These are phyloP conservation scores for Drosophila kohkoa DNA, from an alignment of 1,140 invertebrate species.

Conservation along the genomic window DNA sequence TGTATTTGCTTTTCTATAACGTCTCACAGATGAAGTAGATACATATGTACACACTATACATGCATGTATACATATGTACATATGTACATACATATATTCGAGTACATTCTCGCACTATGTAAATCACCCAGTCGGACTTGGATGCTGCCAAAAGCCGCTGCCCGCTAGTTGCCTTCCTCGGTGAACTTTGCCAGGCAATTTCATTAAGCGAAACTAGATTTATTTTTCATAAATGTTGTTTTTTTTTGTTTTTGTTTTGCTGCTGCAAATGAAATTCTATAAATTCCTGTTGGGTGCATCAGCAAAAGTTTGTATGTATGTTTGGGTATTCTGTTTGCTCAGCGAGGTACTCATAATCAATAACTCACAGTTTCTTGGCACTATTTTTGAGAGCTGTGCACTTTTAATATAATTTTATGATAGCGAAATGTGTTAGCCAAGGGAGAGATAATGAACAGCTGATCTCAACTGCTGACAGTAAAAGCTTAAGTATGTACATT, in stretches of 20 bases:
- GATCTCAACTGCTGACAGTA: neutral
- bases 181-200: neutral
- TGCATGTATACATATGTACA: neutral
- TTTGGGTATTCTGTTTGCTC: neutral
- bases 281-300: constrained; percentile 2
- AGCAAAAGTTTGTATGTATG: neutral
- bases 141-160: neutral
- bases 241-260: neutral
- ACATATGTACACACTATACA: too few relatives aligned
- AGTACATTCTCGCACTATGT: neutral
- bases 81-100: constrained; percentile 12
- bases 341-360: constrained; percentile 56
- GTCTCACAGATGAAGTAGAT: constrained; percentile 11
- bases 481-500: neutral
- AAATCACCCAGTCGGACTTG: constrained; percentile 7
- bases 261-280: neutral
- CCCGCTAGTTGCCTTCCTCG: neutral
- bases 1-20: constrained; percentile 49
- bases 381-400: constrained; percentile 29
- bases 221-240: neutral
- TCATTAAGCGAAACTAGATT: neutral
- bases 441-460: neutral
- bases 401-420: constrained; percentile 22
- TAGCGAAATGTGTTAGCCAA: constrained; percentile 3
- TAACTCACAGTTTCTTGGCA: constrained; percentile 59